phyloP scores from a whole-genome alignment of 37 sponge, comb jelly and placozoan species.

The Chondrilla cf. caribensis region DNA sequence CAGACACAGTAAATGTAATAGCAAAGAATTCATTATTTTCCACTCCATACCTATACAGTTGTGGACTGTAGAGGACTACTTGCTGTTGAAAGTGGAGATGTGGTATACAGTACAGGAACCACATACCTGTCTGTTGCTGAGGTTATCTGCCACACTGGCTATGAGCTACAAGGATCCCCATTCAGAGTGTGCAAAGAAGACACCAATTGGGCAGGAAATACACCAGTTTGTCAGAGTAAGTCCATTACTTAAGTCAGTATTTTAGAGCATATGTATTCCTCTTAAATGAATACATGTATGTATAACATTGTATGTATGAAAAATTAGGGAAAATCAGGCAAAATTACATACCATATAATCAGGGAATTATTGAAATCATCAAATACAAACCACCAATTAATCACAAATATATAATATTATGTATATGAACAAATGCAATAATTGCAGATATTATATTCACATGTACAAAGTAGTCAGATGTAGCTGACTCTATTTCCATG shows the following conservation, averaged over 20 bases:
- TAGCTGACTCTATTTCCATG: too few species aligned
- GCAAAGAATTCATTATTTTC: neutral
- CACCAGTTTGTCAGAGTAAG: conserved; percentile 4
- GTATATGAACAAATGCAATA: too few species aligned
- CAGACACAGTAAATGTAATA: too few species aligned
- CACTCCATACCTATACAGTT: neutral
- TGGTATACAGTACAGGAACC: conserved; percentile 13
- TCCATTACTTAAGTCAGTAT: too few species aligned
- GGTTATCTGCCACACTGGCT: neutral
- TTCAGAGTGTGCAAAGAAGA: neutral
- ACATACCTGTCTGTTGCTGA: conserved; percentile 5
- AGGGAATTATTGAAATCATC: too few species aligned
- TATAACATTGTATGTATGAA: neutral
- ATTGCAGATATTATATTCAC: too few species aligned
- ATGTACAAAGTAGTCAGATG: too few species aligned
- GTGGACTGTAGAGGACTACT: neutral
- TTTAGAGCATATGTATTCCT: too few species aligned
- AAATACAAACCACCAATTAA: too few species aligned
- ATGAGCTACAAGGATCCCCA: neutral
- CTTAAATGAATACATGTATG: too few species aligned
- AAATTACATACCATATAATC: neutral
- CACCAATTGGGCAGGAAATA: neutral
- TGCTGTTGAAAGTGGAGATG: neutral
- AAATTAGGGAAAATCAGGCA: neutral
- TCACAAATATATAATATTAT: too few species aligned